Percentiles rank a stretch among this genome's conserved stretches.
These are phyloP conservation scores for Thera britannica DNA, from an alignment of 2,888 invertebrate genomes.

Conservation along the genomic window DNA sequence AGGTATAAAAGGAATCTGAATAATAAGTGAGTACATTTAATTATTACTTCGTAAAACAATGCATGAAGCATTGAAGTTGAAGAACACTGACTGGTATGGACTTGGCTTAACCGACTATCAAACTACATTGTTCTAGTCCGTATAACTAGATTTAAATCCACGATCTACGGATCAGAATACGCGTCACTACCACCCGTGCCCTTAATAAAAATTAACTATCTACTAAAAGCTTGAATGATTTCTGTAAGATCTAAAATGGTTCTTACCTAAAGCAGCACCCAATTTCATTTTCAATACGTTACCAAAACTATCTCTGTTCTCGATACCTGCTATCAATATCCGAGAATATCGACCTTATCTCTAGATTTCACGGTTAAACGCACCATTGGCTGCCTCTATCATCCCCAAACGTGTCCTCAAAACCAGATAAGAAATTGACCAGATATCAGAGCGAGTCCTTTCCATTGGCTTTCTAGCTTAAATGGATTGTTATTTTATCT, in stretches of 20 bases:
- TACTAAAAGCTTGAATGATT: neutral
- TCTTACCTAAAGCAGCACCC: conserved; percentile 52
- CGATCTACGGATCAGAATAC: too few relatives aligned
- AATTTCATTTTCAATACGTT: conserved; percentile 62
- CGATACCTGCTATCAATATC: conserved; percentile 80
- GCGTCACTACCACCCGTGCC: too few relatives aligned
- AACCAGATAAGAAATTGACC: conserved; percentile 78
- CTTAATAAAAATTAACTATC: neutral
- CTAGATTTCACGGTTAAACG: conserved; percentile 81
- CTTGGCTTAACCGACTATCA: too few relatives aligned
- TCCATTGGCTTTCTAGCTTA: conserved; percentile 52
- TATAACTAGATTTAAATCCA: too few relatives aligned
- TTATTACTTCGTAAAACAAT: too few relatives aligned
- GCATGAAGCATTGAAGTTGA: too few relatives aligned
- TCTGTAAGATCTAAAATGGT: conserved; percentile 24
- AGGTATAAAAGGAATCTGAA: too few relatives aligned
- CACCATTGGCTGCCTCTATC: conserved; percentile 74
- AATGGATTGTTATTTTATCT: conserved; percentile 52
- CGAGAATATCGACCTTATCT: conserved; percentile 75
- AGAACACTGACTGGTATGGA: neutral
- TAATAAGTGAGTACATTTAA: too few relatives aligned
- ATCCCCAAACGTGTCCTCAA: conserved; percentile 65
- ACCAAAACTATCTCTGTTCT: conserved; percentile 70
- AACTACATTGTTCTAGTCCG: too few relatives aligned
- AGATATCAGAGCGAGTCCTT: conserved; percentile 66